These are phyloP conservation scores for Hydrolagus affinis DNA, from an alignment of 2,113 vertebrate species.

Conservation along the genomic window DNA sequence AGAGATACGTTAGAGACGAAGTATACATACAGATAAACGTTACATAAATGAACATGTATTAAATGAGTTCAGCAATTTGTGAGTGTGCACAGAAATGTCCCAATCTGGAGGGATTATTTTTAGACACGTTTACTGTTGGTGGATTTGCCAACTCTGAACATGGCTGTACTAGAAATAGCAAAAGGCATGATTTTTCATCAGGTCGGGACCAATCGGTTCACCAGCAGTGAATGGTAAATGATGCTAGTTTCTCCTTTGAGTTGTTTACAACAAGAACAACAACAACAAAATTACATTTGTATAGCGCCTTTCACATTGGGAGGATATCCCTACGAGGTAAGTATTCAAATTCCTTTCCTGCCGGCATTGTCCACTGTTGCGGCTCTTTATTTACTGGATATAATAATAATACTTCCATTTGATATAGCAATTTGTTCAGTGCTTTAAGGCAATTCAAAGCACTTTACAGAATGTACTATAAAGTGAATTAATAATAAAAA, in stretches of 20 bases:
- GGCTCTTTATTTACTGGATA: not conserved
- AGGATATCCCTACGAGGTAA: too few relatives aligned
- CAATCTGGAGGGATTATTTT: not conserved
- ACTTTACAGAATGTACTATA: too few relatives aligned
- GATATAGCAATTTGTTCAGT: not conserved
- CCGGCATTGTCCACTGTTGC: not conserved
- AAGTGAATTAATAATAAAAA: too few relatives aligned
- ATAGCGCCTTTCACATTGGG: too few relatives aligned
- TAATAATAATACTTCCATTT: not conserved
- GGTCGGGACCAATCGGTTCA: too few relatives aligned
- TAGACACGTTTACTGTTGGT: not conserved
- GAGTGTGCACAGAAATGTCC: not conserved
- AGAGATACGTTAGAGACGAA: constrained; percentile 27
- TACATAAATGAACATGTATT: not conserved
- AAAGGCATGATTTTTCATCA: too few relatives aligned
- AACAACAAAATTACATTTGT: too few relatives aligned
- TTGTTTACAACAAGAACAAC: too few relatives aligned
- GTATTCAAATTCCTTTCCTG: not conserved
- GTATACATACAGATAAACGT: not conserved
- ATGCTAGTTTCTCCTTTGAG: too few relatives aligned
- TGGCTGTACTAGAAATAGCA: too few relatives aligned
- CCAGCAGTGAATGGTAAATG: too few relatives aligned
- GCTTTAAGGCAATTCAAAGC: too few relatives aligned
- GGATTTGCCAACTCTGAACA: not conserved
- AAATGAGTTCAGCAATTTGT: constrained; percentile 5